Evolutionary conservation across 1,140 invertebrate species (phyloP).

Genomic region (Apis laboriosa): DNA sequence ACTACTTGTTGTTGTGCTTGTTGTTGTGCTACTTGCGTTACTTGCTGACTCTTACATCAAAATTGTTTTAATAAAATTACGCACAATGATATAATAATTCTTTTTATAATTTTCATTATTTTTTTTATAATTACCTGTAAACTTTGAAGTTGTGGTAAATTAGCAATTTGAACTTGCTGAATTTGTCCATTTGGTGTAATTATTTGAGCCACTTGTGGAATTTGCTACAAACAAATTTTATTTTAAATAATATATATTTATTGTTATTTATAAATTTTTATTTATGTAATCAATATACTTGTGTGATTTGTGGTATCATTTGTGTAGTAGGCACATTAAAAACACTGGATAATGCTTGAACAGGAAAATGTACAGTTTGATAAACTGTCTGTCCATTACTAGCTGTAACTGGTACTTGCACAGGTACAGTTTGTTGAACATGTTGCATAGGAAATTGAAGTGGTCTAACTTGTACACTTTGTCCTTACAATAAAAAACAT

Average conservation of each 20-base stretch:
- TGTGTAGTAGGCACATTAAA: conserved; percentile 83
- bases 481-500: conserved; percentile 80
- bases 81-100: background rate
- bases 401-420: conserved; percentile 95
- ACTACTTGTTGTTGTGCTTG: conserved; percentile 73
- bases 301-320: conserved; percentile 88
- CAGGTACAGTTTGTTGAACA: conserved; percentile 89
- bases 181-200: conserved; percentile 93
- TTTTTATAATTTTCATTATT: conserved; percentile 17
- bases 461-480: conserved; percentile 88
- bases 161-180: conserved; percentile 91
- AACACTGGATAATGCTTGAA: conserved; percentile 86
- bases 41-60: conserved; percentile 58
- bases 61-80: background rate
- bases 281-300: conserved; percentile 75
- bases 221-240: conserved; percentile 70
- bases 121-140: conserved; percentile 70
- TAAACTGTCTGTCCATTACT: conserved; percentile 95
- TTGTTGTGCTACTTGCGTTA: conserved; percentile 74
- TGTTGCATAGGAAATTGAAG: conserved; percentile 90
- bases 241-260: background rate
- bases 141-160: conserved; percentile 83
- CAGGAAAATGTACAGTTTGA: conserved; percentile 95
- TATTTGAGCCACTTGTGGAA: conserved; percentile 90
- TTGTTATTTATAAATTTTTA: conserved; percentile 25